These are phyloP conservation scores for Syngnathus rostellatus DNA, from an alignment of 2,797 vertebrate genomes.

Conservation along the genomic window DNA sequence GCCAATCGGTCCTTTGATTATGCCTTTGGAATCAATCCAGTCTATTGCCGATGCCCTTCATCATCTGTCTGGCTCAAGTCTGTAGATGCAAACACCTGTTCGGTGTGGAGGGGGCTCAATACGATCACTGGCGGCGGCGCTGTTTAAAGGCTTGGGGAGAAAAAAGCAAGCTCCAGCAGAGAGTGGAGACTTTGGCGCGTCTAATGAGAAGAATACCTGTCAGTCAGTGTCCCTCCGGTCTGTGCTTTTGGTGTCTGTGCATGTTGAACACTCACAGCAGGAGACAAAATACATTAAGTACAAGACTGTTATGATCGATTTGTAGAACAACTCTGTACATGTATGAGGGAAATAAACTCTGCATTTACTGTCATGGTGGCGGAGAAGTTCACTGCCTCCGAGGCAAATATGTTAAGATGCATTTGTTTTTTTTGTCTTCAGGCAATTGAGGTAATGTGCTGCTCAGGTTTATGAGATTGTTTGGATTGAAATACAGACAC, in stretches of 20 bases:
- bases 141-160: conserved; percentile 45
- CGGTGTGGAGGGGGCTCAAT: background rate
- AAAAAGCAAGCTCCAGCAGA: conserved; percentile 62
- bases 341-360: conserved; percentile 55
- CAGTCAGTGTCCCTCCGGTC: conserved; percentile 67
- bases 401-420: conserved; percentile 42
- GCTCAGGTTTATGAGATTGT: background rate
- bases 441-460: conserved; percentile 23
- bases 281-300: conserved; percentile 75
- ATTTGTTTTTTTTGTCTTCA: conserved; percentile 49
- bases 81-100: conserved; percentile 16
- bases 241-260: conserved; percentile 75
- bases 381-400: conserved; percentile 34
- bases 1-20: conserved; percentile 42
- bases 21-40: conserved; percentile 17
- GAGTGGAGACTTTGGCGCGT: conserved; percentile 67
- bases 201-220: conserved; percentile 82
- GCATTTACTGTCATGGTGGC: conserved; percentile 39
- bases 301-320: conserved; percentile 76
- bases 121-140: conserved; percentile 46
- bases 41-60: conserved; percentile 8
- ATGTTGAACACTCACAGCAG: conserved; percentile 84
- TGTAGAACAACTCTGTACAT: conserved; percentile 58
- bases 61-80: conserved; percentile 10
- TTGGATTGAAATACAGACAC: background rate